These are phyloP conservation scores for Fukomys damarensis DNA, from an alignment of 2,113 vertebrate genomes.

Conservation along the genomic window DNA sequence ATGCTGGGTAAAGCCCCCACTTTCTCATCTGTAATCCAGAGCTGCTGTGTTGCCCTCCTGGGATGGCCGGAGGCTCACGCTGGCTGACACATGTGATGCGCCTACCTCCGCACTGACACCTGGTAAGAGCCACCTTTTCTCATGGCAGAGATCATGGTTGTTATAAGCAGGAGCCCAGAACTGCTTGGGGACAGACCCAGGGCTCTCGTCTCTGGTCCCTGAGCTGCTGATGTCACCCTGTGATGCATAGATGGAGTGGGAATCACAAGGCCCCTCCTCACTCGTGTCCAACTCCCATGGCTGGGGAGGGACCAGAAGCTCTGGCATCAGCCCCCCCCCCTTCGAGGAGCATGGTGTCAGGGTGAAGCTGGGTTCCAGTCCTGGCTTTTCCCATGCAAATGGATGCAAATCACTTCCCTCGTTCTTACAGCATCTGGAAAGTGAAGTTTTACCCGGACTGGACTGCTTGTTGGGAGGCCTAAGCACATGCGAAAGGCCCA, in stretches of 20 bases:
- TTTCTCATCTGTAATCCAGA: too few relatives aligned
- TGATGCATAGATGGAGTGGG: background rate
- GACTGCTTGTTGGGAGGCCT: background rate
- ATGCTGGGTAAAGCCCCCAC: background rate
- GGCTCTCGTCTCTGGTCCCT: background rate
- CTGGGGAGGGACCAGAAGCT: too few relatives aligned
- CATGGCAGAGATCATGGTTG: rapidly evolving
- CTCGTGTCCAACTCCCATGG: rapidly evolving
- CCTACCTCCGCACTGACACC: rapidly evolving
- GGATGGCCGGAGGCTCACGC: rapidly evolving
- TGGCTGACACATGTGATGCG: rapidly evolving
- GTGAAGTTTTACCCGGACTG: background rate
- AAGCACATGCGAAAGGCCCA: rapidly evolving
- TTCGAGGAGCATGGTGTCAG: background rate
- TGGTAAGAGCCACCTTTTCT: rapidly evolving
- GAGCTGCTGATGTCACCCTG: background rate
- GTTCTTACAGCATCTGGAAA: rapidly evolving
- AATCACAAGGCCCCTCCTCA: background rate
- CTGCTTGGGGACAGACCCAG: rapidly evolving
- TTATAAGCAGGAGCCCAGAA: too few relatives aligned
- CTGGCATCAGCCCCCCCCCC: background rate
- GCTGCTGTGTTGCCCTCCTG: rapidly evolving
- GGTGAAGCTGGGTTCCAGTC: background rate
- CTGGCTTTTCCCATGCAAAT: background rate
- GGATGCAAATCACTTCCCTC: background rate